phyloP scores from a whole-genome alignment of 1,140 invertebrate species.

The Macrocentrus cingulum region DNA sequence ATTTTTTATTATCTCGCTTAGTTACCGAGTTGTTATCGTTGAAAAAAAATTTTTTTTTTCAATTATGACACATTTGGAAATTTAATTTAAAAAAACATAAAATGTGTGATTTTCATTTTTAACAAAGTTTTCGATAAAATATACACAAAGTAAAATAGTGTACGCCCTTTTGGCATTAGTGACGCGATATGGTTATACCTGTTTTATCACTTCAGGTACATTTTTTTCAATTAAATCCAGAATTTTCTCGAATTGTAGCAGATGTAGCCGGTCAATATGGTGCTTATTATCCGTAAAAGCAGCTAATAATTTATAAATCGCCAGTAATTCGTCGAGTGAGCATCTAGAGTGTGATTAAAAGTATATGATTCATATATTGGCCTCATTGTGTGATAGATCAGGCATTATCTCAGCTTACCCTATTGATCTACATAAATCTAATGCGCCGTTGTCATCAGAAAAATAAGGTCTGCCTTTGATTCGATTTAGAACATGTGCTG shows the following conservation, averaged over 20 bases:
- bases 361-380: background rate
- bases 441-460: conserved; percentile 4
- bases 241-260: conserved; percentile 26
- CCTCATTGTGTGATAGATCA: background rate
- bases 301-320: conserved; percentile 26
- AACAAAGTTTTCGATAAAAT: too few species aligned
- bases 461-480: conserved; percentile 22
- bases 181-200: too few species aligned
- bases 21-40: too few species aligned
- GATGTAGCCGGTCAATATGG: conserved; percentile 23
- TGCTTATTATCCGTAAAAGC: conserved; percentile 3
- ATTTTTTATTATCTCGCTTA: too few species aligned
- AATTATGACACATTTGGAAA: too few species aligned
- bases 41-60: too few species aligned
- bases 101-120: too few species aligned
- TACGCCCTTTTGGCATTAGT: too few species aligned
- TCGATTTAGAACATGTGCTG: conserved; percentile 25
- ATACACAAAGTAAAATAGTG: too few species aligned
- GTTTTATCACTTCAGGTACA: conserved; percentile 24
- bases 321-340: conserved; percentile 17
- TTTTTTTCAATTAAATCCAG: conserved; percentile 28
- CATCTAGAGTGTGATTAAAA: background rate
- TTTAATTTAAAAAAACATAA: too few species aligned
- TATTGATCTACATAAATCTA: conserved; percentile 21
- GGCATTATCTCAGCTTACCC: conserved; percentile 20